A percentile compares a stretch with the other conserved stretches of the same genome.
These are phyloP conservation scores for Corydoras maculifer DNA, from an alignment of 2,113 vertebrate genomes.

Conservation along the genomic window DNA sequence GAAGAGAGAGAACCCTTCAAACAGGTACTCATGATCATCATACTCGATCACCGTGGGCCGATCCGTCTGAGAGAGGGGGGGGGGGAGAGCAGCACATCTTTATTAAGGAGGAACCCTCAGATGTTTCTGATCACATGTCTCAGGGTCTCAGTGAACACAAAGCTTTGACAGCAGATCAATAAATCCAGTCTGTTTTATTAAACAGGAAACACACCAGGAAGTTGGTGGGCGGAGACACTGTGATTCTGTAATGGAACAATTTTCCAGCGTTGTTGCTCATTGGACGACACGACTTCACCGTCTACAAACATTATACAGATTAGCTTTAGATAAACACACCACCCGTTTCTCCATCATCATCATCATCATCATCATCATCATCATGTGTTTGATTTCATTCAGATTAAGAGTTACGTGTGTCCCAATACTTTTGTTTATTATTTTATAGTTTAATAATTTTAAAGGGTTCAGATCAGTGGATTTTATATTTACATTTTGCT, in stretches of 20 bases:
- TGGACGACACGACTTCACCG: conserved; percentile 79
- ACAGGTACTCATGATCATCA: conserved; percentile 97
- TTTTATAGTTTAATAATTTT: no score
- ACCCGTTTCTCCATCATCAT: no score
- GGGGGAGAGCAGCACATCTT: background rate
- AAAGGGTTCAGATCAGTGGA: no score
- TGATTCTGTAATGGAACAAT: conserved; percentile 94
- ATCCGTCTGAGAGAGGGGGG: conserved; percentile 76
- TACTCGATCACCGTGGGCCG: conserved; percentile 95
- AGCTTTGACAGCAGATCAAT: background rate
- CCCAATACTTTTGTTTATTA: no score
- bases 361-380: no score
- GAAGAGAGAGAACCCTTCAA: conserved; percentile 97
- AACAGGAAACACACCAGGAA: conserved; percentile 78
- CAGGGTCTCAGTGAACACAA: no score
- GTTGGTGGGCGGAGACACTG: conserved; percentile 95
- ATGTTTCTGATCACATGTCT: no score
- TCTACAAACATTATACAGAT: conserved; percentile 53
- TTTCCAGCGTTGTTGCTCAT: conserved; percentile 96
- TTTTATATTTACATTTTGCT: no score
- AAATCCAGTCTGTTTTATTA: background rate
- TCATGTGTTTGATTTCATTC: no score
- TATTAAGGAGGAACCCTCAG: no score
- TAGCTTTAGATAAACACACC: no score
- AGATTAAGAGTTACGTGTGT: no score